Base-by-base conservation (phyloP, 1,140 invertebrate species). In the Aphis craccivora region DNA sequence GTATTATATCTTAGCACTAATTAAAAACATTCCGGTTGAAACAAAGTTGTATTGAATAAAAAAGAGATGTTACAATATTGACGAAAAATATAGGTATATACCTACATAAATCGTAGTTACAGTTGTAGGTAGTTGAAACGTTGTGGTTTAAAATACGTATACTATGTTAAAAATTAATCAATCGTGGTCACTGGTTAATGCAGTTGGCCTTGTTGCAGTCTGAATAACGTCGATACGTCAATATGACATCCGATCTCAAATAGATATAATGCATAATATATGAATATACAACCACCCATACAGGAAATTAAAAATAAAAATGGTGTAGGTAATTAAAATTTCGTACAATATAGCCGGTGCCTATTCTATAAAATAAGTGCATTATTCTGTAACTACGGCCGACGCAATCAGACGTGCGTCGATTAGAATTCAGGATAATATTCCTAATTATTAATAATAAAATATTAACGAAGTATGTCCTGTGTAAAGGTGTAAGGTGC, bases 301-400 rank as follows among this genome's bases (percentile, higher is more conserved):
- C 55, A 76, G 90, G 90, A 45, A 91, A 91, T 76, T 23, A 45
- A 45, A 45, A 48, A 88, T 3, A n/a, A 67, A n/a, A 45, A 45
- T 67, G 40, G 90, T 30, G 60, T 76, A n/a, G n/a, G n/a, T n/a
- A 40, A 40, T 43, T 91, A 14, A 76, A 45, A 23, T 53, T 35
- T n/a, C 18, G n/a, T 51, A 88, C 25, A 84, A 40, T n/a, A 30
- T 30, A 30, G 11, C 30, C 60, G 30, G 30, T 67, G 22, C 40
- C 40, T 25, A 25, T 30, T 87, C 23, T 30, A 51, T 51, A 20
- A 51, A 14, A 51, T 0, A 87, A 87, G 14, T 87, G 45, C 45
- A 87, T n/a, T 87, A 43, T 43, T 86, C 0, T 45, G 11, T 86
- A 86, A 86, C 45, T 25, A 4, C 23, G 30, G 22, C 6, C 9